These are phyloP conservation scores for Heterotilapia buettikoferi DNA, from an alignment of 2,113 vertebrate species.

Conservation along the genomic window DNA sequence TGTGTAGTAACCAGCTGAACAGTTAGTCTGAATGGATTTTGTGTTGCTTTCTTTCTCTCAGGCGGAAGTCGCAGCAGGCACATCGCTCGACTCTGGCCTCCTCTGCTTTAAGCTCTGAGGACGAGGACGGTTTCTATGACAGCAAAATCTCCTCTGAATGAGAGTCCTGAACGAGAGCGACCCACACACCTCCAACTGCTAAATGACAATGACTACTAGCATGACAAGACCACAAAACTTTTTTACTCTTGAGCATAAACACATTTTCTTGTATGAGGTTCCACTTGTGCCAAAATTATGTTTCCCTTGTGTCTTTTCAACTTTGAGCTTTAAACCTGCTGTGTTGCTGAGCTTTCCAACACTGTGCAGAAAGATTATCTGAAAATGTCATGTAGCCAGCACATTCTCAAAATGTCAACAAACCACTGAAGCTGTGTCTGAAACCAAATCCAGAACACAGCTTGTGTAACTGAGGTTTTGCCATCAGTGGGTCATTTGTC, in stretches of 20 bases:
- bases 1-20: background rate
- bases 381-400: background rate
- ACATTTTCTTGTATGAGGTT: background rate
- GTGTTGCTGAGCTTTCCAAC: background rate
- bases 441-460: background rate
- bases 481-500: background rate
- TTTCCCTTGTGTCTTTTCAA: background rate
- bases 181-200: conserved; percentile 81
- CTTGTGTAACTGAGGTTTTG: background rate
- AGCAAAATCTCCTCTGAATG: conserved; percentile 77
- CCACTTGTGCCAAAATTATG: background rate
- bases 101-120: conserved; percentile 81
- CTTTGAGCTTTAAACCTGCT: background rate
- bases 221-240: background rate
- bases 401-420: background rate
- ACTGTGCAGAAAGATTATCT: background rate
- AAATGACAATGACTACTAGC: background rate
- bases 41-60: conserved; percentile 24
- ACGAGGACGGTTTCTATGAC: conserved; percentile 78
- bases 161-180: conserved; percentile 72
- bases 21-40: background rate
- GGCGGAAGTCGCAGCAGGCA: conserved; percentile 75
- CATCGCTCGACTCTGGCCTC: conserved; percentile 68
- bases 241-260: background rate
- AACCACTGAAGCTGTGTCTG: background rate